Base-by-base conservation (phyloP, 2,113 vertebrate species). In the Fukomys damarensis region DNA sequence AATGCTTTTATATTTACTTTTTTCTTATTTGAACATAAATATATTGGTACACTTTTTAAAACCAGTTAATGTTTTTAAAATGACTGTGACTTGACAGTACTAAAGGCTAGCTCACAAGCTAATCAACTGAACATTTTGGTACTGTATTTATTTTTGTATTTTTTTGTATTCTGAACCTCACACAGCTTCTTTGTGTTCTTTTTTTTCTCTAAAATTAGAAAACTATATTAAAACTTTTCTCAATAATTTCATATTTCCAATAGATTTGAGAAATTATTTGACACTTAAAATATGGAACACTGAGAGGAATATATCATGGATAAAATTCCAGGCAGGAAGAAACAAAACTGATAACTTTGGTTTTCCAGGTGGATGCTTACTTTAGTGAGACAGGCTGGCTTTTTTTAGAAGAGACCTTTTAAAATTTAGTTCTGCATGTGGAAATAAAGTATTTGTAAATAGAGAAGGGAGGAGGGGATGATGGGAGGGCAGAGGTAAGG, bases 351-450 rank as follows among this genome's bases (percentile, higher is more conserved):
- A 96, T 77, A 83, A 95, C 81, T 77, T 91, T 95, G 54, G 61
- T 58, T 95, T 89, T 70, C 24, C 38, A 77, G 59, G 10, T 46
- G 79, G 32, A 83, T 93, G 24, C 46, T 89, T 83, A 66, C 86
- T 82, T 96, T 76, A 38, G 0, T 81, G 58, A 94, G 79, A 91
- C 26, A 95, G n/a, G 26, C 41, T 68, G 20, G 54, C 19, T 43
- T 88, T 95, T 95, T 94, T 38, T 65, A 96, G 76, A 95, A 81
- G 30, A 41, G 7, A 95, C 17, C 20, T 76, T 87, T 90, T 61
- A 65, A 81, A 88, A 89, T 72, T 79, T 61, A 96, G 91, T 97
- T 97, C 61, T 94, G 35, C 43, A 92, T n/a, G n/a, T n/a, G n/a
- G n/a, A n/a, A n/a, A n/a, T n/a, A n/a, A n/a, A n/a, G n/a, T n/a